Evolutionary conservation across 2,888 invertebrate genomes (phyloP).

Genomic region (Idaea straminata): DNA sequence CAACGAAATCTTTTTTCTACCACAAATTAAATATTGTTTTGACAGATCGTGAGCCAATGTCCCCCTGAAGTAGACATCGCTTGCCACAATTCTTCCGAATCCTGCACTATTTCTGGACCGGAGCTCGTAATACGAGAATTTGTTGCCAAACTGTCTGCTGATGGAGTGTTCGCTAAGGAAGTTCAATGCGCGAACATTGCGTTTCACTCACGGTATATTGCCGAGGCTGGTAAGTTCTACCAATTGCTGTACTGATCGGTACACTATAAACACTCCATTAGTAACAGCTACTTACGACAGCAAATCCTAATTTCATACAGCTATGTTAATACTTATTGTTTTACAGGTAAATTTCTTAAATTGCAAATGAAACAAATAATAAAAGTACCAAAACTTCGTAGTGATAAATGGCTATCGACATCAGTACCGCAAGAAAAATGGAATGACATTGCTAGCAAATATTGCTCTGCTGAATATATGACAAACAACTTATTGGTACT

Average conservation of each 20-base stretch:
- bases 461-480: conserved; percentile 90
- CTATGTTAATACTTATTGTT: not conserved
- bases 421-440: conserved; percentile 82
- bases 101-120: conserved; percentile 89
- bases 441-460: conserved; percentile 51
- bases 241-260: not conserved
- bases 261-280: not conserved
- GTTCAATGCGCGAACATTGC: conserved; percentile 89
- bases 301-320: not conserved
- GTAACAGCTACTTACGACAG: too few relatives aligned
- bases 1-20: not conserved
- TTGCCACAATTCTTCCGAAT: conserved; percentile 89
- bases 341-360: conserved; percentile 67
- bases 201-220: conserved; percentile 92
- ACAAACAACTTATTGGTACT: conserved; percentile 87
- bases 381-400: conserved; percentile 82
- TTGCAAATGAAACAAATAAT: conserved; percentile 81
- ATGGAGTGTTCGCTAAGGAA: conserved; percentile 63
- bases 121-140: conserved; percentile 80
- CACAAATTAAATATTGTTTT: not conserved
- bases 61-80: conserved; percentile 86
- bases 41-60: conserved; percentile 48
- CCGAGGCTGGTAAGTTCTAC: conserved; percentile 72
- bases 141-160: conserved; percentile 65
- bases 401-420: conserved; percentile 89